Evolutionary conservation across 2,797 vertebrate genomes (phyloP).

Genomic region (Helarctos malayanus): DNA sequence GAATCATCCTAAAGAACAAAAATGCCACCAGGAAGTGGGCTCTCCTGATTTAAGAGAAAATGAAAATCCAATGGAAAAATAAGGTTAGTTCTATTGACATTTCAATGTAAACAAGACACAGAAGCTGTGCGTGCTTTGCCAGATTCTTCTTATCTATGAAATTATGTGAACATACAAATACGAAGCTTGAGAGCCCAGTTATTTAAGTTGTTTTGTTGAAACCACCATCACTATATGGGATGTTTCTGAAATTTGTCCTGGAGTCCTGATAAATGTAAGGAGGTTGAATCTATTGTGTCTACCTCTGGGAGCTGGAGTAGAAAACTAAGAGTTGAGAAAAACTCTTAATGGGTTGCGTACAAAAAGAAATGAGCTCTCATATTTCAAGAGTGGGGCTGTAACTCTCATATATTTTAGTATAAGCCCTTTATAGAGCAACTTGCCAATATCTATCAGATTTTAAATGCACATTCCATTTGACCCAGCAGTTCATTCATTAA

Average conservation of each 20-base stretch:
- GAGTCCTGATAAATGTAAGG: not conserved
- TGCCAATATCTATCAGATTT: not conserved
- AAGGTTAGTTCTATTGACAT: not conserved
- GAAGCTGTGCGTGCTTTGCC: not conserved
- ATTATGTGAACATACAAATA: not conserved
- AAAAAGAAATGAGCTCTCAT: not conserved
- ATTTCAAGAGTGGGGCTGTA: not conserved
- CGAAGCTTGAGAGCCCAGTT: not conserved
- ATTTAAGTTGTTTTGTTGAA: not conserved
- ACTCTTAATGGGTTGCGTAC: not conserved
- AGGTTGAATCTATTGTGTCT: not conserved
- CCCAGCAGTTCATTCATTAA: not conserved
- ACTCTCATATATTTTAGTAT: not conserved
- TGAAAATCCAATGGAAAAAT: not conserved
- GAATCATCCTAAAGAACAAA: not conserved
- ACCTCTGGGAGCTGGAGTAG: not conserved
- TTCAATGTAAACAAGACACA: not conserved
- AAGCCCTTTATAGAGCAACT: not conserved
- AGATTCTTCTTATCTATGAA: slow-evolving; percentile 7
- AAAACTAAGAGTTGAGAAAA: not conserved
- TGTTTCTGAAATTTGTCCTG: not conserved
- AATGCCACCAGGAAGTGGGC: not conserved
- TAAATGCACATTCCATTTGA: not conserved
- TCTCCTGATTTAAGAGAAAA: not conserved
- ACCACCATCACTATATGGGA: not conserved